These are phyloP conservation scores for Anastrepha ludens DNA, from an alignment of 1,140 invertebrate species.

Conservation along the genomic window DNA sequence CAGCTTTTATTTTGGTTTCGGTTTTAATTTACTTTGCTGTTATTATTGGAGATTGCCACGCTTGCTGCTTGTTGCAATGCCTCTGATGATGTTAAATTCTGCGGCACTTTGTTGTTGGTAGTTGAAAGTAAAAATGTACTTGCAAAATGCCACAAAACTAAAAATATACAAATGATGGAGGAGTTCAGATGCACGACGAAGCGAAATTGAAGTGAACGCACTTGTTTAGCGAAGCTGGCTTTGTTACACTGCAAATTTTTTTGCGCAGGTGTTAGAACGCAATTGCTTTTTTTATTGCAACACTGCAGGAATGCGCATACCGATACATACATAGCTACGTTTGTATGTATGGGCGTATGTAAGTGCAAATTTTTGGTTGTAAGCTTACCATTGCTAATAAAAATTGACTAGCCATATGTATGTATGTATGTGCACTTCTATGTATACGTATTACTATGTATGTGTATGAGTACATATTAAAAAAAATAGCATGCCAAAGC, in stretches of 20 bases:
- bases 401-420: background rate
- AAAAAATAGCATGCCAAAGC: too few species aligned
- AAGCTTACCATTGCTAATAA: too few species aligned
- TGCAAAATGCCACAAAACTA: background rate
- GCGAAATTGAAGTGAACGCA: background rate
- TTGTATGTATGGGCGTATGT: background rate
- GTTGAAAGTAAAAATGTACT: background rate
- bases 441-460: background rate
- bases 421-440: background rate
- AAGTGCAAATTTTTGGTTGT: too few species aligned
- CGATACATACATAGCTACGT: background rate
- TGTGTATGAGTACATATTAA: too few species aligned
- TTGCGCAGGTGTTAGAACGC: background rate
- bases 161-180: background rate
- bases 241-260: background rate
- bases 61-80: background rate
- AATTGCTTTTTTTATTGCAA: background rate
- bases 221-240: background rate
- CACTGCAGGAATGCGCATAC: too few species aligned
- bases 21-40: background rate
- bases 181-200: background rate
- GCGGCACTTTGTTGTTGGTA: background rate
- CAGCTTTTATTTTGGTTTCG: background rate
- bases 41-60: background rate
- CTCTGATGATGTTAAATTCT: background rate